These are phyloP conservation scores for Anseranas semipalmata DNA, from an alignment of 2,113 vertebrate genomes.

Conservation along the genomic window DNA sequence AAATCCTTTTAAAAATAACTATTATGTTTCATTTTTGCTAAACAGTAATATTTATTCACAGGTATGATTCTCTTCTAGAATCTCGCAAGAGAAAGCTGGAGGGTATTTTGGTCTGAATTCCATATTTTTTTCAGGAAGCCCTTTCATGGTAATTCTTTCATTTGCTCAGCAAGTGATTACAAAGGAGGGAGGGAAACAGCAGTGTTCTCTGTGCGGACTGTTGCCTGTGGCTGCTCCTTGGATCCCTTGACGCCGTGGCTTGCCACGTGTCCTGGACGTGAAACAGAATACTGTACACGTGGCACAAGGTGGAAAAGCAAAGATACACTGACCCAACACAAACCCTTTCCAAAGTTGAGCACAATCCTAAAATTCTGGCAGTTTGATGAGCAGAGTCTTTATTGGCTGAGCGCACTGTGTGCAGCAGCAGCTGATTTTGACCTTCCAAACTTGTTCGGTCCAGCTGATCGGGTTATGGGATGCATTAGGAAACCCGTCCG, in stretches of 20 bases:
- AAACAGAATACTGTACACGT: neutral
- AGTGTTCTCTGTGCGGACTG: neutral
- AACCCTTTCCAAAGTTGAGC: neutral
- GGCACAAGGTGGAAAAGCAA: neutral
- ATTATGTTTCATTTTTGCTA: neutral
- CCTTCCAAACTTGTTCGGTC: neutral
- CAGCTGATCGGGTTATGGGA: neutral
- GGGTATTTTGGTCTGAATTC: neutral
- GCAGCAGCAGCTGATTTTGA: accelerated
- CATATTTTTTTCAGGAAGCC: neutral
- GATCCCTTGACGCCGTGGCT: neutral
- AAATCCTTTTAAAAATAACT: neutral
- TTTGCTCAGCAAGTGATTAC: neutral
- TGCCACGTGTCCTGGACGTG: neutral
- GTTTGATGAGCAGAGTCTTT: neutral
- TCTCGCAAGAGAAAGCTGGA: neutral
- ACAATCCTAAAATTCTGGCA: neutral
- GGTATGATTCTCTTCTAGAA: neutral
- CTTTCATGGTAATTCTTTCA: neutral
- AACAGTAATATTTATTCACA: neutral
- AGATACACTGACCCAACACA: neutral
- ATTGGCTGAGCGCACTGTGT: neutral
- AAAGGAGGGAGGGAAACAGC: neutral
- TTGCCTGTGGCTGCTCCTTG: neutral
- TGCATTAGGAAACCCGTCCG: neutral